phyloP scores from a whole-genome alignment of 1,140 invertebrate species.

The Tyrophagus putrescentiae region DNA sequence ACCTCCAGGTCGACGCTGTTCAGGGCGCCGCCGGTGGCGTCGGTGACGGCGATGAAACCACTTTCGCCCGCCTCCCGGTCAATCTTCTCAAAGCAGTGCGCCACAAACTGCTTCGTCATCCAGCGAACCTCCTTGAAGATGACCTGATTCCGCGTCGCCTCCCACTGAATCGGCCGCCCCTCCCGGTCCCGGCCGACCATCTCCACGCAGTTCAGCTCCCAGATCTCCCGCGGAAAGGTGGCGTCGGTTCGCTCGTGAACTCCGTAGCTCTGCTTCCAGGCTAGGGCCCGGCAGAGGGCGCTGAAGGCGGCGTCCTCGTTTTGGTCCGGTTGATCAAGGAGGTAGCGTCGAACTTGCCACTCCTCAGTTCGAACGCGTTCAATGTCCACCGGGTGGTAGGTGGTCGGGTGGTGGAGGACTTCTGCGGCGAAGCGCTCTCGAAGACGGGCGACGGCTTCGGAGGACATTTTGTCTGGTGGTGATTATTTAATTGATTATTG shows the following conservation, averaged over 20 bases:
- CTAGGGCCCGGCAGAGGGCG: background rate
- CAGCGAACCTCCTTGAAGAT: background rate
- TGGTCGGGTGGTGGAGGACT: background rate
- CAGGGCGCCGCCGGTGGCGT: background rate
- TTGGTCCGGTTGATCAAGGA: conserved; percentile 44
- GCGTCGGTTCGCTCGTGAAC: background rate
- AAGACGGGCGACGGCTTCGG: background rate
- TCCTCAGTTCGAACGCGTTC: conserved; percentile 40
- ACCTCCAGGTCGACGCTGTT: background rate
- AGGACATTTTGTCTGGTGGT: no score
- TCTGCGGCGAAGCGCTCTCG: background rate
- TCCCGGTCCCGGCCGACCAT: background rate
- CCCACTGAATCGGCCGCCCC: background rate
- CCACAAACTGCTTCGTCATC: background rate
- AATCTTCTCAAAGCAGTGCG: background rate
- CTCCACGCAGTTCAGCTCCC: background rate
- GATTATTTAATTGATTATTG: no score
- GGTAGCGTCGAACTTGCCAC: conserved; percentile 51
- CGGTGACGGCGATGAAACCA: background rate
- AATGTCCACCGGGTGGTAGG: conserved; percentile 15
- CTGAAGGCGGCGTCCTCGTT: conserved; percentile 32
- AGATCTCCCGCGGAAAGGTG: background rate
- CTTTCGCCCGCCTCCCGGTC: background rate
- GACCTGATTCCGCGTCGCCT: background rate
- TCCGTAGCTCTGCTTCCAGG: background rate